phyloP scores from a whole-genome alignment of 2,113 vertebrate genomes.

The Thalassarche chlororhynchos region DNA sequence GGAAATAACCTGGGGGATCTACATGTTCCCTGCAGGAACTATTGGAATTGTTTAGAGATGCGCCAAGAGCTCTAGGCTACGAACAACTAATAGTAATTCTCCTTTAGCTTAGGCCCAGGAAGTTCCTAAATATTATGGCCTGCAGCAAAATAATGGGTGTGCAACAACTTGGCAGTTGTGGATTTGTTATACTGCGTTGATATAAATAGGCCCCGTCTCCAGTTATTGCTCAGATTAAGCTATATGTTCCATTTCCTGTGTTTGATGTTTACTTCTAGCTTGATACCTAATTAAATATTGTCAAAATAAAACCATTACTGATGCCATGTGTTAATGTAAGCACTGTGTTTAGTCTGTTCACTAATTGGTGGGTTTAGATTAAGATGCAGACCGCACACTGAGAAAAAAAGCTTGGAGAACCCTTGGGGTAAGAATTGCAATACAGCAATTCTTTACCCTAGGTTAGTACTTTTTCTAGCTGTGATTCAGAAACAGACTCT shows the following conservation, averaged over 20 bases:
- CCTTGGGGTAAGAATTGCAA: not conserved
- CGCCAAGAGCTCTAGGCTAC: not conserved
- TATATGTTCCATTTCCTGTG: not conserved
- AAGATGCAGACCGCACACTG: not conserved
- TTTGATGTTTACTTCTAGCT: not conserved
- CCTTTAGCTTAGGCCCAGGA: not conserved
- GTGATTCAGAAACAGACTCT: not conserved
- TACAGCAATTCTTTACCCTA: not conserved
- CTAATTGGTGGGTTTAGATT: not conserved
- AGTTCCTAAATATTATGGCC: not conserved
- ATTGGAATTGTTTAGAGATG: not conserved
- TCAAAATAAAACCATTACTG: constrained; percentile 25
- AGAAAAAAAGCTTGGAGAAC: not conserved
- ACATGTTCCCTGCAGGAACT: not conserved
- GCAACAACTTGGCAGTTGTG: not conserved
- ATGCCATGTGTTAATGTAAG: not conserved
- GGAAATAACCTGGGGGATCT: not conserved
- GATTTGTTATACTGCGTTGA: not conserved
- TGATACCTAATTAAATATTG: not conserved
- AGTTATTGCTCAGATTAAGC: not conserved
- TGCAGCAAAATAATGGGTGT: not conserved
- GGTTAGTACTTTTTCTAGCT: not conserved
- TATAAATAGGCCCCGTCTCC: not conserved
- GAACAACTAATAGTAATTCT: not conserved
- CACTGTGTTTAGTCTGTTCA: not conserved